Evolutionary conservation across 1,140 invertebrate genomes (phyloP).

Genomic region (Leptinotarsa texana): DNA sequence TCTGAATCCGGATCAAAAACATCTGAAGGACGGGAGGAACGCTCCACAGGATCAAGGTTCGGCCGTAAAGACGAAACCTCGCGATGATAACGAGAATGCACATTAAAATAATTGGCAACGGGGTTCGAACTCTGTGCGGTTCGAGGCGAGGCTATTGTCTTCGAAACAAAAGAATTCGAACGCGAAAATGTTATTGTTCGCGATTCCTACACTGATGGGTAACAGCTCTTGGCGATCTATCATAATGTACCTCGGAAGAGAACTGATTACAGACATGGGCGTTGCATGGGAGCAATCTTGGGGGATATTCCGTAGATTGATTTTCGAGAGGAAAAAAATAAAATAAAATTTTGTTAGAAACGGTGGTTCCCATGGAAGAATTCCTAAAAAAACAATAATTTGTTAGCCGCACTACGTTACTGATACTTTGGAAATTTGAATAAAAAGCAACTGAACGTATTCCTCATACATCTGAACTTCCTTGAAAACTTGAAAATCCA

Average conservation of each 20-base stretch:
- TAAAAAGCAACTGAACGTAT: no score
- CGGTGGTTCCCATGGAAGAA: no score
- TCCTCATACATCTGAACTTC: no score
- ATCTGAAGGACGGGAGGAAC: not conserved
- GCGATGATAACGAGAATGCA: constrained; percentile 8
- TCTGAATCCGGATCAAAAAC: not conserved
- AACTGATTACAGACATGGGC: not conserved
- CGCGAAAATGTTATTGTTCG: constrained; percentile 11
- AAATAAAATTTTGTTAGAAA: no score
- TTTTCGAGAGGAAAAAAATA: no score
- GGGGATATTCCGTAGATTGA: no score
- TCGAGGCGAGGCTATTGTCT: constrained; percentile 10
- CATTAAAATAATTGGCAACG: constrained; percentile 21
- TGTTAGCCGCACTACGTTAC: no score
- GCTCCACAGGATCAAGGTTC: not conserved
- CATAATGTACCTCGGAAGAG: not conserved
- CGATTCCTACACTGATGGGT: not conserved
- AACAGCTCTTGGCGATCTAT: not conserved
- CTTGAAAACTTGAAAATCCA: no score
- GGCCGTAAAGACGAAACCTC: not conserved
- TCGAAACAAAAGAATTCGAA: constrained; percentile 27
- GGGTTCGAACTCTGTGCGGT: constrained; percentile 5
- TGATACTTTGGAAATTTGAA: no score
- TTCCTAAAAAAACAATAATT: no score
- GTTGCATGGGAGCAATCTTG: not conserved